Conservation (phyloP, 37 sponge, comb jelly and placozoan species). For the Haliclona indistincta region DNA sequence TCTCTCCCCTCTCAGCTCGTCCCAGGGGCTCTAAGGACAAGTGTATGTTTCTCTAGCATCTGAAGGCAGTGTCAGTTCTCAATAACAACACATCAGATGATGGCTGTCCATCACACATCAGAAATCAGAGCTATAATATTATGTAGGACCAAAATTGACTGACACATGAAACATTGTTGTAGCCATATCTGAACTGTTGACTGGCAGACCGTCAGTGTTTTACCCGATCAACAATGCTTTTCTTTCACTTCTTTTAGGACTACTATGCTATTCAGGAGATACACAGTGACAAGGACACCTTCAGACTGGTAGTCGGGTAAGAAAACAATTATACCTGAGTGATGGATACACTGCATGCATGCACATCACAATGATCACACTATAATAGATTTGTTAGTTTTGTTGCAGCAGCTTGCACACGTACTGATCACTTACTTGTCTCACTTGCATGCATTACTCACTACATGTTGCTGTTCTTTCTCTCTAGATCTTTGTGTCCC, state of each 20-base stretch:
- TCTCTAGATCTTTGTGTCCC: conserved; percentile 89
- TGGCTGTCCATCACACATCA: neutral
- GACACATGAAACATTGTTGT: too few species aligned
- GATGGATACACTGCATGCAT: too few species aligned
- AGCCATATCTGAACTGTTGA: too few species aligned
- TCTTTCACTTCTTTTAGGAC: conserved; percentile 35
- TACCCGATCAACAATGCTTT: neutral
- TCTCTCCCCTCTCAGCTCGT: conserved; percentile 11
- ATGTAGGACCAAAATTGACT: too few species aligned
- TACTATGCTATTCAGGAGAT: conserved; percentile 78
- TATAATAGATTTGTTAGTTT: neutral
- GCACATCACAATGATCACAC: neutral
- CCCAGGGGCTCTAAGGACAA: conserved; percentile 71
- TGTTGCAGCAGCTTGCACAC: too few species aligned
- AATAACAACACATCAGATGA: conserved; percentile 44
- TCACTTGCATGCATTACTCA: neutral
- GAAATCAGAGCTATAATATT: too few species aligned
- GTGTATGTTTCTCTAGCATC: conserved; percentile 89
- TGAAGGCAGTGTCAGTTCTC: conserved; percentile 71
- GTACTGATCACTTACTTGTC: too few species aligned
- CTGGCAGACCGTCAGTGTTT: neutral
- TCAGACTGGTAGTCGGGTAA: conserved; percentile 72
- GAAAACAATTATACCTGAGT: neutral
- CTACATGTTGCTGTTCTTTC: neutral
- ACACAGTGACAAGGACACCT: conserved; percentile 59